Evolutionary conservation across 92 coral and sea anemone genomes (phyloP), one percentile per base, ranked within the genome.

Genomic region (Phymanthus crucifer): DNA sequence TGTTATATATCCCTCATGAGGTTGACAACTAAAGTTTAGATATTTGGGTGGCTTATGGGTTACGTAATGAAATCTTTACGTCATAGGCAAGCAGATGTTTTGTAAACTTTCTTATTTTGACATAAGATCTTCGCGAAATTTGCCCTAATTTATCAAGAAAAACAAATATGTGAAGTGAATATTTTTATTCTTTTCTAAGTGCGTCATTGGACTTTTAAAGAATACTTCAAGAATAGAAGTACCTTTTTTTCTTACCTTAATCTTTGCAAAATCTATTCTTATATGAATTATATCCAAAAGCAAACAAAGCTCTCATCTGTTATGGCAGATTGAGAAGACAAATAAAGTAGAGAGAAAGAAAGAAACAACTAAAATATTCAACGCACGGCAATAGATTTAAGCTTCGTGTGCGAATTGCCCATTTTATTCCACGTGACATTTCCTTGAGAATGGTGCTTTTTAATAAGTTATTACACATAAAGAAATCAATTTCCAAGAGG

Each of bases 1-100:
- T 21, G 7, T 21, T 27, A 3, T 19, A 21, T 2, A 10, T 3
- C 9, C 12, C 26, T 50, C 23, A 38, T 54, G 27, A 19, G 26
- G 23, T 8, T 27, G 5, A 9, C 57, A 50, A 50, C 57, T 50
- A 19, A 50, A 54, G 64, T 23, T 27, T 19, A 54, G 23, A 19
- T 54, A 19, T 54, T 54, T 54, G 27, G 12, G 7, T 61, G 32
- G 27, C 29, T 61, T 18, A 1, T 9, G 5, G 27, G 29, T 54
- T 54, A 54, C 68, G 4, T 24, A 61, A 61, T 61, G 33, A 27
- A 24, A 61, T 27, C 11, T 27, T 17, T 61, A 27, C 68, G 68
- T 61, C 68, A 61, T 26, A 54, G 64, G 23, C 32, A 61, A 61
- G 68, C 68, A 61, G 68, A 61, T 61, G 68, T 61, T 61, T 27